Percentiles rank a stretch among this genome's conserved stretches.
Conservation (phyloP, 2,113 vertebrate species). For the Saccopteryx bilineata region DNA sequence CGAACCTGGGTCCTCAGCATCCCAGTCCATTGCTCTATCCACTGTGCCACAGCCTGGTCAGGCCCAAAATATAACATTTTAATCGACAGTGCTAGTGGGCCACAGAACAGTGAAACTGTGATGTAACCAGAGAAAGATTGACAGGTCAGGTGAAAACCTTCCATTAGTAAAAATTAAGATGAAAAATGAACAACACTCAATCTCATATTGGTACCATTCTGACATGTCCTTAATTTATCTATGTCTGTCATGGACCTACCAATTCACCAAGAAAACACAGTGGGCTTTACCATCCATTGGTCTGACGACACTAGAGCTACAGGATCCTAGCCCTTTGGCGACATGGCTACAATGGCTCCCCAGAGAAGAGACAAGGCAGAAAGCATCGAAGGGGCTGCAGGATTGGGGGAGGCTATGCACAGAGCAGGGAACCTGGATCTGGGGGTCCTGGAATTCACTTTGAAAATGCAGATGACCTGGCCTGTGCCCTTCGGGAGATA, state of each 20-base stretch:
- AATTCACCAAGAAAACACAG: background rate
- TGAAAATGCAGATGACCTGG: background rate
- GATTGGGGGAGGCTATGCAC: background rate
- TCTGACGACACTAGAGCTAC: background rate
- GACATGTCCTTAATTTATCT: background rate
- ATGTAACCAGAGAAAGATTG: background rate
- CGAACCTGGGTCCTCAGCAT: too few species aligned
- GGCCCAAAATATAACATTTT: background rate
- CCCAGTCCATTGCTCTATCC: too few species aligned
- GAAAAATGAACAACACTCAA: background rate
- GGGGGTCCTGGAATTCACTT: background rate
- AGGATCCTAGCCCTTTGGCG: too few species aligned
- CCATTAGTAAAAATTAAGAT: background rate
- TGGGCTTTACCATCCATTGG: background rate
- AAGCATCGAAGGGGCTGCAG: fast-evolving
- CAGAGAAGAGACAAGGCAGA: background rate
- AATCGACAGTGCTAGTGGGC: background rate
- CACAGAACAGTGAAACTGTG: background rate
- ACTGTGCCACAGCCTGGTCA: too few species aligned
- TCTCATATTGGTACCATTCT: background rate
- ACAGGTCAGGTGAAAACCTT: background rate
- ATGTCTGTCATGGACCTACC: background rate
- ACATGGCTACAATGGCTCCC: background rate
- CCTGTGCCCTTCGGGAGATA: background rate
- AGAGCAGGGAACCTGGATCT: background rate